Percentiles rank a stretch among this genome's conserved stretches.
Evolutionary conservation across 2,113 vertebrate species (phyloP).

Genomic region (Tachuris rubrigastra): DNA sequence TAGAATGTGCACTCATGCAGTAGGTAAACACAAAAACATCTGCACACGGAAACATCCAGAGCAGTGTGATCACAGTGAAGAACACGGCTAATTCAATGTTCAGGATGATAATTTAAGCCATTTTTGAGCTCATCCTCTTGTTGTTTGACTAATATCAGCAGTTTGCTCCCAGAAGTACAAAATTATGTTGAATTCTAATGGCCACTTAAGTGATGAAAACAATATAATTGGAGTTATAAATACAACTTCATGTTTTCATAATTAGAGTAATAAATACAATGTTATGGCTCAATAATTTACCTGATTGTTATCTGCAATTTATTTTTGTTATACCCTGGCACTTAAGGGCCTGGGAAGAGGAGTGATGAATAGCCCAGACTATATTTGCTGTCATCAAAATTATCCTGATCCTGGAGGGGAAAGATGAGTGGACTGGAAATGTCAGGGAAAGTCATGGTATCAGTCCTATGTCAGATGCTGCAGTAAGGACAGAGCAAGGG

Average conservation of each 20-base stretch:
- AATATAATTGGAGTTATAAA: constrained; percentile 40
- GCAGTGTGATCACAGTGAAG: not conserved
- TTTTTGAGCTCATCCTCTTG: not conserved
- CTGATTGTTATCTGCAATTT: not conserved
- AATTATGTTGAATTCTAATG: constrained; percentile 3
- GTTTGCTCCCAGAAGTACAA: not conserved
- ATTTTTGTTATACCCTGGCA: not conserved
- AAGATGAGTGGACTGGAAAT: not conserved
- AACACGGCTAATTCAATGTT: not conserved
- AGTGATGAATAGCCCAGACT: not conserved
- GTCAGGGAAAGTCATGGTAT: not conserved
- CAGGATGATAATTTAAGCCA: not conserved
- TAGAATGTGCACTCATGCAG: not conserved
- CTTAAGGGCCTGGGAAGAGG: not conserved
- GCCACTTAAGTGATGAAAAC: constrained; percentile 5
- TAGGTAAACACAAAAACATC: not conserved
- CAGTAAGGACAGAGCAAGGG: not conserved
- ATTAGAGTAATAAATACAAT: constrained; percentile 14
- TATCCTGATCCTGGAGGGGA: not conserved
- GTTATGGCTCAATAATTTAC: not conserved
- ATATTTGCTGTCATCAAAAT: not conserved
- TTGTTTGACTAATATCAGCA: not conserved
- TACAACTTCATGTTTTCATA: constrained; percentile 8
- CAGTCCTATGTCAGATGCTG: not conserved
- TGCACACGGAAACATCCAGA: not conserved